Conservation (phyloP, 2,113 vertebrate genomes). For the Pagrus major region DNA sequence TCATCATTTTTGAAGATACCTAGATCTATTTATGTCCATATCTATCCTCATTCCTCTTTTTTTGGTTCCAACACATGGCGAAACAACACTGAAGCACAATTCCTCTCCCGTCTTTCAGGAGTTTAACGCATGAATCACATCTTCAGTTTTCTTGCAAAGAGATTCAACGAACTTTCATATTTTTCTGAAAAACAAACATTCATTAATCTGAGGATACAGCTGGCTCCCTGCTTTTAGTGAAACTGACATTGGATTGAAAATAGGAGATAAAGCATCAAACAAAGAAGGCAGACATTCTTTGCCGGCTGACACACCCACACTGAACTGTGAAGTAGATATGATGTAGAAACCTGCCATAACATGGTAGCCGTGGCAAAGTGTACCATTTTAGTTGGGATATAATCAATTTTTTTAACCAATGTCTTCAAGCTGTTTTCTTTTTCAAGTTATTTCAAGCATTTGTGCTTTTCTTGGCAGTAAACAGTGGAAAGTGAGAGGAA, state of each 20-base stretch:
- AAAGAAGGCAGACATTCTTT: conserved; percentile 39
- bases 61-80: conserved; percentile 16
- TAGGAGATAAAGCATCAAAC: conserved; percentile 28
- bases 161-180: conserved; percentile 55
- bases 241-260: conserved; percentile 41
- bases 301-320: conserved; percentile 21
- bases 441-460: conserved; percentile 31
- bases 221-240: conserved; percentile 51
- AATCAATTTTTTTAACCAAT: not conserved
- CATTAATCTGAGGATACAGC: conserved; percentile 36
- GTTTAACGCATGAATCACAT: conserved; percentile 56
- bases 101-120: conserved; percentile 32
- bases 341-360: conserved; percentile 25
- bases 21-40: conserved; percentile 71
- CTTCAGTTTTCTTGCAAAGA: conserved; percentile 55
- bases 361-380: conserved; percentile 4
- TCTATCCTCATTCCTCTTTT: conserved; percentile 41
- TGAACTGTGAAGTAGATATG: conserved; percentile 34
- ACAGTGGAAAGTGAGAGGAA: not conserved
- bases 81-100: conserved; percentile 75
- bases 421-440: conserved; percentile 31
- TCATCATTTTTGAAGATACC: conserved; percentile 57
- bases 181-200: conserved; percentile 34
- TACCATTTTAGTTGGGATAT: conserved; percentile 23
- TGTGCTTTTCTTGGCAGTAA: conserved; percentile 34